Base-by-base conservation (phyloP, 1,140 invertebrate genomes). In the Lethrus apterus region DNA sequence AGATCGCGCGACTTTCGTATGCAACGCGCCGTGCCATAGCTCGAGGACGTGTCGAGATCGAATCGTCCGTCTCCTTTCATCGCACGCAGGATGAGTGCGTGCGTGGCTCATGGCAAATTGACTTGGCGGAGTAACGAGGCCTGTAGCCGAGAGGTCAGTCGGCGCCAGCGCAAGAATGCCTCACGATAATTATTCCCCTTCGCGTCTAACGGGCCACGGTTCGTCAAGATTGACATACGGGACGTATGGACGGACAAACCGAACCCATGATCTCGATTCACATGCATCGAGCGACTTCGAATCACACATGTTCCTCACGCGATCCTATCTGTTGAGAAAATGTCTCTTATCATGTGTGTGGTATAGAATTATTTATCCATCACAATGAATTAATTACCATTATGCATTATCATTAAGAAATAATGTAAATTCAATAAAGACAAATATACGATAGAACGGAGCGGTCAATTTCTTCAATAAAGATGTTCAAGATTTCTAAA, bases 61-160 rank as follows among this genome's bases (percentile, higher is more conserved):
- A 40, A 40, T 40, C 40, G 19, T 29, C 24, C n/a, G 14, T 15
- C 19, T 42, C 21, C 10, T 42, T 21, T 42, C 30, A 2, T 10
- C 19, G 40, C 23, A 42, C 15, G n/a, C 23, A 29, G 4, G 7
- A 5, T 24, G 15, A 42, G 40, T 42, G 40, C 40, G 40, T 29
- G 40, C 29, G 36, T 41, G 21, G 44, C 50, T 44, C 36, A 42
- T 52, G 50, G 50, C 50, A 52, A 52, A 52, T 51, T 49, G 46
- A 26, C 23, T 49, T 45, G 50, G 50, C 50, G n/a, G n/a, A n/a
- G n/a, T 52, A 52, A 52, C 49, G 50, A 52, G 46, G 36, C 41
- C 46, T 46, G 50, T 35, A 49, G 50, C 50, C 26, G 50, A n/a
- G n/a, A 52, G 46, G 50, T 45, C 50, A 52, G 41, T 44, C 46